phyloP scores from a whole-genome alignment of 2,888 invertebrate species.

The Tribolium freemani region DNA sequence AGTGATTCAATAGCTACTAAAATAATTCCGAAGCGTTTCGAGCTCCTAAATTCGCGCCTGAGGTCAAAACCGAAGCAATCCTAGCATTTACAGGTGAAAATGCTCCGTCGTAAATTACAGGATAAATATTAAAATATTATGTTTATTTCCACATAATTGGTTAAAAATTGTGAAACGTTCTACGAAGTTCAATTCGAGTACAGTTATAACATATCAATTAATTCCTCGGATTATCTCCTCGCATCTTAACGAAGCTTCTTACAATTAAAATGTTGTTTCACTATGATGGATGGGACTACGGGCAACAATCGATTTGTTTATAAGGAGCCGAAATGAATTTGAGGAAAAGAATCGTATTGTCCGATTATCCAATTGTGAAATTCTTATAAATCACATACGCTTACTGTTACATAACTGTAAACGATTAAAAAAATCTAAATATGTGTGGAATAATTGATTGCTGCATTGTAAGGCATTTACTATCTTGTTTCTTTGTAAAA shows the following conservation, averaged over 20 bases:
- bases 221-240: background rate
- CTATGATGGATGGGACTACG: conserved; percentile 9
- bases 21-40: background rate
- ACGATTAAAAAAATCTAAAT: conserved; percentile 37
- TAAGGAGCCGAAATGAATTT: conserved; percentile 8
- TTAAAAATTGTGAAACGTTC: background rate
- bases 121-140: background rate
- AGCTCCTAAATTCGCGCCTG: background rate
- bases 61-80: background rate
- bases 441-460: conserved; percentile 47
- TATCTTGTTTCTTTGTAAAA: conserved; percentile 47
- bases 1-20: background rate
- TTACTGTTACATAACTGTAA: conserved; percentile 44
- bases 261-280: conserved; percentile 18
- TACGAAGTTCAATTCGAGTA: background rate
- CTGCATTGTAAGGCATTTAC: conserved; percentile 45
- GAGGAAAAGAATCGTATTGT: conserved; percentile 38
- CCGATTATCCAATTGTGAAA: conserved; percentile 43
- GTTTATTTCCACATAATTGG: background rate
- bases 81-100: background rate
- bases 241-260: background rate
- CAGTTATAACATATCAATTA: background rate
- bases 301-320: conserved; percentile 28
- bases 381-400: conserved; percentile 42
- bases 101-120: background rate